Evolutionary conservation across 1,140 invertebrate species (phyloP).

Genomic region (Cydia strobilella): DNA sequence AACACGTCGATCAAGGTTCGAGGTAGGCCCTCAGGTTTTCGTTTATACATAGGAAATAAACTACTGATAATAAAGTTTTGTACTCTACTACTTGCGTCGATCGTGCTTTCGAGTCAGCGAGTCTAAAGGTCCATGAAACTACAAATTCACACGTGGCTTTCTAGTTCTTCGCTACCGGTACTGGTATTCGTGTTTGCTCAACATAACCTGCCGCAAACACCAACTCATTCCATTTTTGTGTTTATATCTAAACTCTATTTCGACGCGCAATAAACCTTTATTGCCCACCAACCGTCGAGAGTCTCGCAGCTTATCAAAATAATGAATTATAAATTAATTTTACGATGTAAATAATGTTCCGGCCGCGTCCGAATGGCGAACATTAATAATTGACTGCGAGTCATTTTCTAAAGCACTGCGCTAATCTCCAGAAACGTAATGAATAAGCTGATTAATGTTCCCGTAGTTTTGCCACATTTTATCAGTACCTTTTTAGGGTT

Average conservation of each 20-base stretch:
- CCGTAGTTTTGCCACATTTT: neutral
- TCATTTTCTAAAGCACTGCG: slow-evolving; percentile 12
- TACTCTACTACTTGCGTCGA: too few species aligned
- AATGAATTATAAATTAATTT: slow-evolving; percentile 32
- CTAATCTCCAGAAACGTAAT: slow-evolving; percentile 9
- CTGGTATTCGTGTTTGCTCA: neutral
- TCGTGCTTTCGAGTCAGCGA: too few species aligned
- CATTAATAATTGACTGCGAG: slow-evolving; percentile 29
- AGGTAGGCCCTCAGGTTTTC: too few species aligned
- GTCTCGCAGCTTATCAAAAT: slow-evolving; percentile 28
- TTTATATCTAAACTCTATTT: neutral
- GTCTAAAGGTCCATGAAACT: neutral
- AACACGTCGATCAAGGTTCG: too few species aligned
- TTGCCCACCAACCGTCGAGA: slow-evolving; percentile 22
- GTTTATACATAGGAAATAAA: too few species aligned
- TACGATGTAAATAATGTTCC: slow-evolving; percentile 19
- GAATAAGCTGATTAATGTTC: neutral
- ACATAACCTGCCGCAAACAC: neutral
- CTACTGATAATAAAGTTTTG: too few species aligned
- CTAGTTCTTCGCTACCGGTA: neutral
- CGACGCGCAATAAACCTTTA: slow-evolving; percentile 18
- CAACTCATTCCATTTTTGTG: slow-evolving; percentile 11
- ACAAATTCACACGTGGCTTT: neutral
- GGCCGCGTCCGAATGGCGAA: neutral
- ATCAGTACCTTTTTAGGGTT: neutral